A percentile compares a stretch with the other conserved stretches of the same genome.
These are phyloP conservation scores for Acanthornis magna DNA, from an alignment of 2,797 vertebrate species.

Conservation along the genomic window DNA sequence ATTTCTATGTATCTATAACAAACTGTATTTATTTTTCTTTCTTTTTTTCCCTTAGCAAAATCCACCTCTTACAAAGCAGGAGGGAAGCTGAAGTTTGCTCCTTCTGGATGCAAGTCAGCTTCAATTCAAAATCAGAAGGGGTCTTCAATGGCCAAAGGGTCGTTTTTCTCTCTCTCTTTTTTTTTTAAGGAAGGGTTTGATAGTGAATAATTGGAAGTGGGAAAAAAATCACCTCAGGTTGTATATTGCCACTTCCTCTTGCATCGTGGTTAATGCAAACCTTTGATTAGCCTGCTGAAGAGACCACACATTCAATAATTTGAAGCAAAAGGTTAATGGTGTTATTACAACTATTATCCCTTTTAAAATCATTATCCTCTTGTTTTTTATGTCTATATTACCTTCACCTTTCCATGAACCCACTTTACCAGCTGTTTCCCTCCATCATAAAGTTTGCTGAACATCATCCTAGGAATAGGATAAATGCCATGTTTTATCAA, in stretches of 20 bases:
- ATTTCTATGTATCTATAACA: not conserved
- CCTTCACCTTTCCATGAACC: constrained; percentile 98
- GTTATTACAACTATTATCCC: constrained; percentile 92
- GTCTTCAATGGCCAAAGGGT: not conserved
- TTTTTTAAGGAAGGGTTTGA: not conserved
- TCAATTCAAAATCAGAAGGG: not conserved
- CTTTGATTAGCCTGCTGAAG: constrained; percentile 76
- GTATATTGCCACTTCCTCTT: constrained; percentile 57
- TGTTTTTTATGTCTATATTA: constrained; percentile 94
- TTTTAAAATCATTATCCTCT: constrained; percentile 93
- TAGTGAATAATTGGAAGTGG: constrained; percentile 30
- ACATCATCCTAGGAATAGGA: constrained; percentile 88
- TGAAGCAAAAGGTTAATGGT: constrained; percentile 92
- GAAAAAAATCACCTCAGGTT: constrained; percentile 56
- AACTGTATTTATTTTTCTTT: not conserved
- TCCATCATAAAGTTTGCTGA: constrained; percentile 93
- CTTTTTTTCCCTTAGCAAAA: not conserved
- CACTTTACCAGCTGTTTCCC: constrained; percentile 94
- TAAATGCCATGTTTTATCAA: constrained; percentile 93
- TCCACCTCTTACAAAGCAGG: not conserved
- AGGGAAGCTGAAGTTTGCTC: not conserved
- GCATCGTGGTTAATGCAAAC: constrained; percentile 65
- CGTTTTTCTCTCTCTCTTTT: no score
- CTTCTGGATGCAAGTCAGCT: not conserved
- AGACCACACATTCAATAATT: constrained; percentile 77